Base-by-base conservation (phyloP, 2,797 vertebrate species). In the Poecilia wingei region DNA sequence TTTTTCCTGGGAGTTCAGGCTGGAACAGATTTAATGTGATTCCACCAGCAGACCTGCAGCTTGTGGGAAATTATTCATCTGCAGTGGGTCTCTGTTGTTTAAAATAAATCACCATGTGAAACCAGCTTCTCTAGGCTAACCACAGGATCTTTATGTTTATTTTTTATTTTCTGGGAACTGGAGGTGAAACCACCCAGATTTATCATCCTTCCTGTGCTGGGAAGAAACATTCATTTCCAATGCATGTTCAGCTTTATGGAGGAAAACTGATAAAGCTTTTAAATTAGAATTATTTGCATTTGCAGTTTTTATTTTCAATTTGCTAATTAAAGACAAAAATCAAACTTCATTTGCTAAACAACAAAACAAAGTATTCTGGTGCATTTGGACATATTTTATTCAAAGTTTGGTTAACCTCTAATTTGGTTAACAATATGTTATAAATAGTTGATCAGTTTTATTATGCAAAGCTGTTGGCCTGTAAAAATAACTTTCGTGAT, bases 21-120 rank as follows among this genome's bases (percentile, higher is more conserved):
- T 46, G 76, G 76, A 82, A 89, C 66, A 72, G 79, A 82, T 75
- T 87, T 89, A 83, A 92, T 85, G 81, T 76, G 72, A 84, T 86
- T 90, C 88, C 86, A 89, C 68, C 87, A 80, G 80, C 61, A 71
- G 82, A 87, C 43, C 83, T 85, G 79, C 77, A 55, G 75, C 78
- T 77, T 46, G 20, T 73, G 41, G 73, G 83, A 70, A 68, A 76
- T 81, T 70, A 84, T 77, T 41, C 74, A 61, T 74, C 82, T 73
- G 83, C 84, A 84, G 75, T 74, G 74, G 82, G 79, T 79, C 69
- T 78, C 41, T 79, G 43, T 72, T 74, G 51, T 73, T 22, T 39
- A 43, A 71, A 80, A 83, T 12, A 22, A 68, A 39, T 86, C 76
- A 51, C 82, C 77, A 74, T 36, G 36, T 20, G 68, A 28, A 61